Conservation (phyloP, 2,888 invertebrate species). For the Lacanobia oleracea region DNA sequence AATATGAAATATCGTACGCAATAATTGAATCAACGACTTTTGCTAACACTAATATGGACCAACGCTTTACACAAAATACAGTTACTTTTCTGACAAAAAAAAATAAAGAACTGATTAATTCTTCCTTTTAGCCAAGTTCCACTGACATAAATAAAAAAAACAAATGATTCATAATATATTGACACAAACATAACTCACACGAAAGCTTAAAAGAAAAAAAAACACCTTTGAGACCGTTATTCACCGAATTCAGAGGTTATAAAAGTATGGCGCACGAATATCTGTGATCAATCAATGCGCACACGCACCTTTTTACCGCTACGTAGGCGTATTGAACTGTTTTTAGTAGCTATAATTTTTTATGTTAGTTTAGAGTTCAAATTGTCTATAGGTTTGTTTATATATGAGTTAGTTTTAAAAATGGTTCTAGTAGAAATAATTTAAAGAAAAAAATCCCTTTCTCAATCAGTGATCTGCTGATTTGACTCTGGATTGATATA, state of each 20-base stretch:
- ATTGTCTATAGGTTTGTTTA: constrained; percentile 3
- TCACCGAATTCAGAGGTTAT: background rate
- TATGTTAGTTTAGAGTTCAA: background rate
- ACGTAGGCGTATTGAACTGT: constrained; percentile 24
- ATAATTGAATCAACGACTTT: background rate
- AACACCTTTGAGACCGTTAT: constrained; percentile 10
- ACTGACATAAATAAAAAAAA: background rate
- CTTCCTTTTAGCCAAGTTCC: background rate
- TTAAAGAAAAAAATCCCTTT: too few species aligned
- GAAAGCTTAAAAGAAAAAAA: background rate
- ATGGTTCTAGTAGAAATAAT: background rate
- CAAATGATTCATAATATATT: background rate
- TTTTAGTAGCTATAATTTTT: constrained; percentile 4
- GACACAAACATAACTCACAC: background rate
- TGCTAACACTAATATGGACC: background rate
- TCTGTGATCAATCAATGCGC: constrained; percentile 31
- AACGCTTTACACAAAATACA: background rate
- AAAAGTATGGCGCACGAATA: constrained; percentile 16
- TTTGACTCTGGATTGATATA: background rate
- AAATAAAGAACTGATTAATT: too few species aligned
- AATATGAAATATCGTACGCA: background rate
- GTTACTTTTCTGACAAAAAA: background rate
- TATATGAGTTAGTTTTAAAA: background rate
- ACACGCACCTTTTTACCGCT: constrained; percentile 45
- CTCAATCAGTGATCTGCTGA: background rate